Evolutionary conservation across 2,888 invertebrate species (phyloP), one percentile per base, ranked within the genome.

Genomic region (Silvanus unidentatus): DNA sequence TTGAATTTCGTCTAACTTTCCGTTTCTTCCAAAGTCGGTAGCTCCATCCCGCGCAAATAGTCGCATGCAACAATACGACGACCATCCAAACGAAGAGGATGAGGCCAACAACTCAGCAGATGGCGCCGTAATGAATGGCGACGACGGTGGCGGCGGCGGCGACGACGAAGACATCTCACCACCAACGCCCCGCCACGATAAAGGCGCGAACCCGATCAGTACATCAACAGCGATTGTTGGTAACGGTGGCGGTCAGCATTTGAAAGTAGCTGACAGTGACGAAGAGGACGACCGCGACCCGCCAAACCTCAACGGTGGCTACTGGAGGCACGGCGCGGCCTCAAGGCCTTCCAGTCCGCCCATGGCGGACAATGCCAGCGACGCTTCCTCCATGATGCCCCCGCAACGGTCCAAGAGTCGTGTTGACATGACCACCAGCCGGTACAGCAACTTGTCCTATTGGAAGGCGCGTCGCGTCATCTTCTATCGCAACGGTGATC

Each of bases 401-500:
- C 74, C 74, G 55, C 69, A 71, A 55, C 70, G 75, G 54, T 73
- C 75, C 43, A 76, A 77, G 65, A 76, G 70, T 49, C 66, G 71
- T 66, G 67, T 73, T 66, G 75, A 77, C 70, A 78, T 80, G 67
- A 74, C 81, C 34, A 52, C 60, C 16, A 67, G 65, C 59, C 70
- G 82, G 58, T 89, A 88, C 71, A 83, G 82, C 53, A 57, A 89
- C 69, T 78, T 89, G 41, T 88, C 88, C 53, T 90, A 87, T 66
- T 92, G 91, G 91, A 82, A 87, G 62, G 89, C 91, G 1, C 76
- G 90, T 47, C 76, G 91, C 41, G 88, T 94, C 45, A 84, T 88
- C 1, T 94, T 96, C 72, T 95, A 88, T 74, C 84, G 90, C 67
- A 96, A 95, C 77, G 95, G 95, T 2, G 94, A 95, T 67, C 88